Percentiles rank a stretch among this genome's conserved stretches.
Conservation (phyloP, 2,113 vertebrate genomes). For the Motacilla tschutschensis region DNA sequence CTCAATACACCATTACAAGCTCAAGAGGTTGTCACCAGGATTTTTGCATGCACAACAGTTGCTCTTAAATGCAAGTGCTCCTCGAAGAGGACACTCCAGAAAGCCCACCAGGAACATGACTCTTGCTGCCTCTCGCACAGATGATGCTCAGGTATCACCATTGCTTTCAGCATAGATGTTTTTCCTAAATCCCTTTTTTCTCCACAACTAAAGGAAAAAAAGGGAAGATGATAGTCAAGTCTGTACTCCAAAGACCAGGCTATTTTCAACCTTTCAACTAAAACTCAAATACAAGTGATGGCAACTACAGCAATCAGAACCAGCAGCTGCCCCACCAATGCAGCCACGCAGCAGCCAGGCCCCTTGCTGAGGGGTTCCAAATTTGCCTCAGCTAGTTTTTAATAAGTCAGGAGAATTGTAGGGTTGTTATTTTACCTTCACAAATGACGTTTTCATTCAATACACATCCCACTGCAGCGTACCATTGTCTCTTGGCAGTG, state of each 20-base stretch:
- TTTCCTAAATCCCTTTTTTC: neutral
- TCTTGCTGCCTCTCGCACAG: neutral
- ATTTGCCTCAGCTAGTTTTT: neutral
- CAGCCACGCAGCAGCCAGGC: neutral
- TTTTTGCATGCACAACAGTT: neutral
- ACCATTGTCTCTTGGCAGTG: neutral
- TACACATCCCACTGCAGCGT: neutral
- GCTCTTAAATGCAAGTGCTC: neutral
- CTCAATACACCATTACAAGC: neutral
- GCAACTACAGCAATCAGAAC: neutral
- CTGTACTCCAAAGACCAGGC: neutral
- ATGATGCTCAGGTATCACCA: neutral
- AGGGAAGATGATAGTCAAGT: neutral
- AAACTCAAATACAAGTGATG: neutral
- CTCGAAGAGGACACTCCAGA: rapidly evolving
- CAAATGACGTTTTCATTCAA: neutral
- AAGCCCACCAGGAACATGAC: neutral
- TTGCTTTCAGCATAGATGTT: rapidly evolving
- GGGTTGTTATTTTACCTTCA: neutral
- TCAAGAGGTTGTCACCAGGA: neutral
- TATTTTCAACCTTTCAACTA: neutral
- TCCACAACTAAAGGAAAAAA: neutral
- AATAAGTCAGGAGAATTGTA: neutral
- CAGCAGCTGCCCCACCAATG: rapidly evolving
- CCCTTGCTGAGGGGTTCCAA: neutral